These are phyloP conservation scores for Siniperca undulata DNA, from an alignment of 2,797 vertebrate species.

Conservation along the genomic window DNA sequence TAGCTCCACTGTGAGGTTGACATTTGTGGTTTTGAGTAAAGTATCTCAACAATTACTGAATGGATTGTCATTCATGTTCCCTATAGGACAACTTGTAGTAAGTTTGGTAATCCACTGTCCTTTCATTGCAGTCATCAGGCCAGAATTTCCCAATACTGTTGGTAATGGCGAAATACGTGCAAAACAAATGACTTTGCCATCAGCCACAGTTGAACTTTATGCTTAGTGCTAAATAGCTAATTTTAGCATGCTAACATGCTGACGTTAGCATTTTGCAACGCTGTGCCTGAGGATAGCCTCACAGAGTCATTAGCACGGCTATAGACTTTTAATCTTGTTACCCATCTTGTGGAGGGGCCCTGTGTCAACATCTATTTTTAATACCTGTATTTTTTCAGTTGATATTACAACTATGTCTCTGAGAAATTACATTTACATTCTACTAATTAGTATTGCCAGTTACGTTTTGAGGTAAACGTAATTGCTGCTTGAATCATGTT, in stretches of 20 bases:
- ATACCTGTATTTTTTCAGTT: background rate
- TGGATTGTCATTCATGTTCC: background rate
- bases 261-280: too few relatives aligned
- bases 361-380: background rate
- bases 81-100: background rate
- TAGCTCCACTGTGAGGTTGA: background rate
- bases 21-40: background rate
- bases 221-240: background rate
- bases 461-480: background rate
- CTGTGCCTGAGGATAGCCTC: too few relatives aligned
- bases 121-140: background rate
- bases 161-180: background rate
- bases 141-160: too few relatives aligned
- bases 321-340: too few relatives aligned
- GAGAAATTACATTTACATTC: background rate
- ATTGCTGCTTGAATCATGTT: background rate
- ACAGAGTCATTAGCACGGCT: background rate
- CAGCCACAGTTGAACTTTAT: background rate
- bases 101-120: background rate
- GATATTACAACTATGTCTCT: background rate
- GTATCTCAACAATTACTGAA: background rate
- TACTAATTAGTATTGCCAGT: background rate
- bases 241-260: too few relatives aligned
- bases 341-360: too few relatives aligned
- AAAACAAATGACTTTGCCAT: background rate